Evolutionary conservation across 2,797 vertebrate species (phyloP).

Genomic region (Hippoglossus hippoglossus): DNA sequence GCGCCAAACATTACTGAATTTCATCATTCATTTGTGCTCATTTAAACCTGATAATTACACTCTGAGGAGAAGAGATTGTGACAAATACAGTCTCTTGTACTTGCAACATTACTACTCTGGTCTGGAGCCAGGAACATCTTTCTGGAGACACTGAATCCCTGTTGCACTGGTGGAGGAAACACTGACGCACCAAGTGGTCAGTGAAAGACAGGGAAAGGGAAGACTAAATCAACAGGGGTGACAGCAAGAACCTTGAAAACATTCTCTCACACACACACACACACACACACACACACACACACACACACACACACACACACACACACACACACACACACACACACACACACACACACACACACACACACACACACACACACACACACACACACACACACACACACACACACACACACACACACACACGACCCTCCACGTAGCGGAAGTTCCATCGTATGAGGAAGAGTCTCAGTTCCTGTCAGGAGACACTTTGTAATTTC

Average conservation of each 20-base stretch:
- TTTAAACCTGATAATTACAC: constrained; percentile 4
- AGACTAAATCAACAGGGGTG: constrained; percentile 15
- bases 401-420: neutral
- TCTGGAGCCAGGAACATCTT: constrained; percentile 22
- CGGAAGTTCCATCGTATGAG: constrained; percentile 47
- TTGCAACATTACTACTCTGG: neutral
- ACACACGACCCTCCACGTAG: neutral
- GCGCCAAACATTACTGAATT: neutral
- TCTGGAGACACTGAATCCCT: constrained; percentile 21
- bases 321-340: neutral
- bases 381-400: neutral
- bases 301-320: neutral
- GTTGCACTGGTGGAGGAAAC: constrained; percentile 25
- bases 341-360: neutral
- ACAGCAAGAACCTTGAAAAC: neutral
- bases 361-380: neutral
- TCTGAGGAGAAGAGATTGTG: neutral
- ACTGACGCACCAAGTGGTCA: constrained; percentile 41
- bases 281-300: neutral
- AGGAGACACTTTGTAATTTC: constrained; percentile 42
- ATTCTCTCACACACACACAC: neutral
- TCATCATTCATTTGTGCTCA: neutral
- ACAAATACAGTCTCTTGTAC: constrained; percentile 14
- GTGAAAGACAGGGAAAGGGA: constrained; percentile 20
- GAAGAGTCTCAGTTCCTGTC: constrained; percentile 59